These are phyloP conservation scores for Reticulitermes speratus DNA, from an alignment of 1,140 invertebrate species.

Conservation along the genomic window DNA sequence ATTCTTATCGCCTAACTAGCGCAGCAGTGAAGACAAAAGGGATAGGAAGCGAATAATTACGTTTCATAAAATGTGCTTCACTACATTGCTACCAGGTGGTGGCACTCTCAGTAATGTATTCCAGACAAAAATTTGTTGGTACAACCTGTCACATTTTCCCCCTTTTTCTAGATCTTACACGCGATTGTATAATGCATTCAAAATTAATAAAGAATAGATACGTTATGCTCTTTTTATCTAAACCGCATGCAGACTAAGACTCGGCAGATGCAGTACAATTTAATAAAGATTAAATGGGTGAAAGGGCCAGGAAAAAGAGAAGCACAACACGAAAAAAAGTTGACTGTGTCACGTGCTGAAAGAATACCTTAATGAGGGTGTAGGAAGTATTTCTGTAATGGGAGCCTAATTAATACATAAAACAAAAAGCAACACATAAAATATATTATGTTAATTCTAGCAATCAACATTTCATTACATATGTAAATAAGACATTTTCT, in stretches of 20 bases:
- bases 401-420: not conserved
- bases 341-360: not conserved
- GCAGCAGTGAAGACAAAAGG: not conserved
- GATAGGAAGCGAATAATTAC: constrained; percentile 1
- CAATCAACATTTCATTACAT: not conserved
- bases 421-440: not conserved
- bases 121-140: not conserved
- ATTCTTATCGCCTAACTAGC: not conserved
- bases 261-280: not conserved
- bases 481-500: constrained; percentile 11
- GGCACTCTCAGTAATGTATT: not conserved
- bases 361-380: not conserved
- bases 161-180: not conserved
- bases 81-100: not conserved
- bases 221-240: not conserved
- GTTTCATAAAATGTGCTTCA: constrained; percentile 7
- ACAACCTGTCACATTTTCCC: not conserved
- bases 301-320: not conserved
- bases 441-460: not conserved
- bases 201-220: constrained; percentile 11
- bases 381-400: not conserved
- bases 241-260: not conserved
- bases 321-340: not conserved
- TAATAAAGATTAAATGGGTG: not conserved
- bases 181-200: not conserved